Conservation (phyloP, 2,888 invertebrate species). For the Drosophila recens region DNA sequence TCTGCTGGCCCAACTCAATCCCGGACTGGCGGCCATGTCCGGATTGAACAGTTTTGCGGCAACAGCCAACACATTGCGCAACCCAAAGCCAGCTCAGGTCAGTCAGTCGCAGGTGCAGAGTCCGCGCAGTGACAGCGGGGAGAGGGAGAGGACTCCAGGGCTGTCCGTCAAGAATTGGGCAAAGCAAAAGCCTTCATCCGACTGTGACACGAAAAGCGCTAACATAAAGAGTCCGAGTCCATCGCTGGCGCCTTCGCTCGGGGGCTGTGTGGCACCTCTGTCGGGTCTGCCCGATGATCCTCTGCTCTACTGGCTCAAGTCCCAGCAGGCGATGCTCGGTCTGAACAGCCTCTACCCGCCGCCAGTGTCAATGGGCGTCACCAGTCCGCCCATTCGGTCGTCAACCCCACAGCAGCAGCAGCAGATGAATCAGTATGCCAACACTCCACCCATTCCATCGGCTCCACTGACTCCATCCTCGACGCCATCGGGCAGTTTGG, state of each 20-base stretch:
- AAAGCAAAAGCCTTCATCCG: conserved; percentile 78
- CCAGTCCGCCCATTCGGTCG: conserved; percentile 83
- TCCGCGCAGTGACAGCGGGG: conserved; percentile 81
- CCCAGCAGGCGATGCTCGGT: conserved; percentile 90
- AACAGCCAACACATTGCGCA: conserved; percentile 77
- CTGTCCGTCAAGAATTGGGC: conserved; percentile 85
- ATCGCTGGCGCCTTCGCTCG: conserved; percentile 74
- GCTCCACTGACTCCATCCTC: conserved; percentile 81
- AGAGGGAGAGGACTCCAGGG: conserved; percentile 61
- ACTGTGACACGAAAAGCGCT: conserved; percentile 53
- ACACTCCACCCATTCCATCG: conserved; percentile 77
- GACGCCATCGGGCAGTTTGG: conserved; percentile 82
- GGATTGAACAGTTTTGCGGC: conserved; percentile 81
- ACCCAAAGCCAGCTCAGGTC: conserved; percentile 69
- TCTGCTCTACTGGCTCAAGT: conserved; percentile 91
- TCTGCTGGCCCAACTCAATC: conserved; percentile 87
- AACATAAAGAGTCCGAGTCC: conserved; percentile 81
- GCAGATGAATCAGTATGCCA: conserved; percentile 66
- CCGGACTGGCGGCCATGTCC: conserved; percentile 84
- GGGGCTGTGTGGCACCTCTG: conserved; percentile 68
- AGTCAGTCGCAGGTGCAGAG: conserved; percentile 76
- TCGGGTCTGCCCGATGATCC: conserved; percentile 87
- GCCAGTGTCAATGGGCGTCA: conserved; percentile 63
- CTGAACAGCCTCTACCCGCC: conserved; percentile 85
- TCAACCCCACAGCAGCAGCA: conserved; percentile 83